phyloP scores from a whole-genome alignment of 1,140 invertebrate species.

The Nasonia vitripennis region DNA sequence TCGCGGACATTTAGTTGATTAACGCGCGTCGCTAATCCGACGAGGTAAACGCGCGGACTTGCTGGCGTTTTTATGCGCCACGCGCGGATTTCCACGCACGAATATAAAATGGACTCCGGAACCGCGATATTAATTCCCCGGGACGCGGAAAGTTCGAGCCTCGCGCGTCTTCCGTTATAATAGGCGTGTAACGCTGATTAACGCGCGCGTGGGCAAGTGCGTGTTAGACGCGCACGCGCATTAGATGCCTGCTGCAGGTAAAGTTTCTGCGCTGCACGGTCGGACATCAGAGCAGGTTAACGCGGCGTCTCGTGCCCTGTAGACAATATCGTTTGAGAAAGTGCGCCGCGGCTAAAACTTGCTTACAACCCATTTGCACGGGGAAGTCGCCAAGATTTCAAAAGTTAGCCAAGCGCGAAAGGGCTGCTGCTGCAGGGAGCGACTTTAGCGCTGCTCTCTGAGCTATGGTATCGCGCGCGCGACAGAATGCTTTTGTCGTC shows the following conservation, averaged over 20 bases:
- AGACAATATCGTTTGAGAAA: constrained; percentile 50
- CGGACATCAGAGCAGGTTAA: constrained; percentile 14
- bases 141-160: not conserved
- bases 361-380: constrained; percentile 38
- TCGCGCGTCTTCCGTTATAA: not conserved
- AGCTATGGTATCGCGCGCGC: not conserved
- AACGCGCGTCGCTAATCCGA: not conserved
- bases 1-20: not conserved
- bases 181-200: constrained; percentile 40
- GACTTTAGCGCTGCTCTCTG: not conserved
- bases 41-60: not conserved
- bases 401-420: constrained; percentile 1
- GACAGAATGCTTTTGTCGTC: not conserved
- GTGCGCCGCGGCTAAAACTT: constrained; percentile 32
- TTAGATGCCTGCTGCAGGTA: constrained; percentile 7
- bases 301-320: not conserved
- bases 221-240: not conserved
- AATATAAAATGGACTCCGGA: not conserved
- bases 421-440: no score
- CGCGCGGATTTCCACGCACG: no score
- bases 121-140: not conserved
- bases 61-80: no score
- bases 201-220: constrained; percentile 6
- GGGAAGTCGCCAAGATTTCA: constrained; percentile 36
- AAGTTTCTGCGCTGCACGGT: constrained; percentile 21